Percentiles rank a stretch among this genome's conserved stretches.
These are phyloP conservation scores for Phaethon lepturus DNA, from an alignment of 2,113 vertebrate species.

Conservation along the genomic window DNA sequence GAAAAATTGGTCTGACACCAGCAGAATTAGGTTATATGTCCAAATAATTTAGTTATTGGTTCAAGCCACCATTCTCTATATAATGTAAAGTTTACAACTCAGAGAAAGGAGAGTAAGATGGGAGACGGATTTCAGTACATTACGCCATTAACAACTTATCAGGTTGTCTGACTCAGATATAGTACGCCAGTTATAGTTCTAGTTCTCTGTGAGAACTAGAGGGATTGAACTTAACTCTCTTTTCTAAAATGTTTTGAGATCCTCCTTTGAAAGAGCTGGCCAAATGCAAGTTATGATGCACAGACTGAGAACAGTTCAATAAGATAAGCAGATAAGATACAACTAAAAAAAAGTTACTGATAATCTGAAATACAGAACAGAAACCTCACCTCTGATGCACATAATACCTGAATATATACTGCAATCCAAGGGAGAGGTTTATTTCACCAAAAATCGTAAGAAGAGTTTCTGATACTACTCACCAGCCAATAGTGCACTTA, in stretches of 20 bases:
- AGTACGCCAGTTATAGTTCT: background rate
- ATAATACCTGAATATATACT: slow-evolving; percentile 22
- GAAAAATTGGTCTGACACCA: background rate
- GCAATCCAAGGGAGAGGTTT: background rate
- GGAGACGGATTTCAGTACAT: background rate
- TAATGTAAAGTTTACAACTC: background rate
- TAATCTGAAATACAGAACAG: background rate
- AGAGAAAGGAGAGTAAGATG: background rate
- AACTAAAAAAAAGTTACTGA: slow-evolving; percentile 4
- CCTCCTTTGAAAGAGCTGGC: background rate
- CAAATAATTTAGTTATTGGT: background rate
- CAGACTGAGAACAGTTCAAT: background rate
- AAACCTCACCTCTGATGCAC: slow-evolving; percentile 16
- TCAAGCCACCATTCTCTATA: background rate
- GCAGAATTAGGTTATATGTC: background rate
- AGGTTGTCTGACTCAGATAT: background rate
- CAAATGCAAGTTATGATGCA: background rate
- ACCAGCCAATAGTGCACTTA: background rate
- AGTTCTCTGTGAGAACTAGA: too few relatives aligned
- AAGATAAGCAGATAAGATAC: background rate
- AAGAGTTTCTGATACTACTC: background rate
- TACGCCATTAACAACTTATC: background rate
- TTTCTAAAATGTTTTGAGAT: background rate
- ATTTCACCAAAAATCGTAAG: slow-evolving; percentile 3
- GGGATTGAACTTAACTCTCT: background rate